Base-by-base conservation (phyloP, 2,113 vertebrate species). In the Phalacrocorax pelagicus region DNA sequence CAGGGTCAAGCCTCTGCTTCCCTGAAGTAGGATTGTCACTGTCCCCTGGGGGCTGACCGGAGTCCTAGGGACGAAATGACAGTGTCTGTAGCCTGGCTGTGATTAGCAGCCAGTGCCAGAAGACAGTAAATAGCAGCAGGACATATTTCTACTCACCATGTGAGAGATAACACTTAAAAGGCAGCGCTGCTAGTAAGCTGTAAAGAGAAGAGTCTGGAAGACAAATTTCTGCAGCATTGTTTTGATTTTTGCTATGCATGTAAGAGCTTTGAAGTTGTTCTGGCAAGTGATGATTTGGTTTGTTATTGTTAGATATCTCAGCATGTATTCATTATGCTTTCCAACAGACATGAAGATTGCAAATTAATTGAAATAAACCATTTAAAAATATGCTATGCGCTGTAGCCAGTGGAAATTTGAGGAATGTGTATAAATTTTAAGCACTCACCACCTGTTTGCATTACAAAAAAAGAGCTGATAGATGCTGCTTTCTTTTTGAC, bases 1-100 rank as follows among this genome's bases (percentile, higher is more conserved):
- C 10, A 30, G 51, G 21, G 18, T 42, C 0, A 0, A 29, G 58
- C 34, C 23, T 61, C 11, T 2, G 5, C 30, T 42, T 86, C 62
- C 55, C n/a, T n/a, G 34, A 10, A 18, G 54, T 5, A 13, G 63
- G 46, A 44, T n/a, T 65, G n/a, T 58, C n/a, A 27, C 54, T 1
- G 0, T 72, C 30, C 59, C 19, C 26, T 15, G 42, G 26, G 47
- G 58, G 7, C 19, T 78, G 71, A 49, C 36, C 22, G 2, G 5
- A 26, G 34, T 19, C 58, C 30, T 51, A 3, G 67, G 59, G 75
- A 30, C 73, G 86, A 42, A 70, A 85, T 38, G n/a, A 13, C 6
- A 10, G 44, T 61, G 36, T 54, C 24, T 34, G 40, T 55, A 51
- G 40, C 40, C 93, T 65, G 71, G 34, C 51, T 94, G 34, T 44